phyloP scores from a whole-genome alignment of 2,888 invertebrate genomes.

The Eupeodes luniger region DNA sequence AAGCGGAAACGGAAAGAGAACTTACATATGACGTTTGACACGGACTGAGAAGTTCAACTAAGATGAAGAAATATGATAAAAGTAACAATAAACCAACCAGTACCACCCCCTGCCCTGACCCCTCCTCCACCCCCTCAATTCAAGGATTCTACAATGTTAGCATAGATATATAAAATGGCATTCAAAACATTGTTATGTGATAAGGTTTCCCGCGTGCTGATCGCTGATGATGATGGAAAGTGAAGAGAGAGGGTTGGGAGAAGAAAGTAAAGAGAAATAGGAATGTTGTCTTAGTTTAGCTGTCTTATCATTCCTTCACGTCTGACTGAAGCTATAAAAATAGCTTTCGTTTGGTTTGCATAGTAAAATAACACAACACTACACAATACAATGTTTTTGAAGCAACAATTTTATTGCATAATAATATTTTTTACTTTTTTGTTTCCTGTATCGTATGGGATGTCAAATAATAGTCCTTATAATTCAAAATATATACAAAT shows the following conservation, averaged over 20 bases:
- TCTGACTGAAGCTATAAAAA: slow-evolving; percentile 26
- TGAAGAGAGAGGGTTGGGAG: too few relatives aligned
- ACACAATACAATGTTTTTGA: not conserved
- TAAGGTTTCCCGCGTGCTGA: not conserved
- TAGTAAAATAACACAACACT: not conserved
- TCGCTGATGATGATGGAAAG: not conserved
- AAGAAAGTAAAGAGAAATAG: not conserved
- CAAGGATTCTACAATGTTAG: slow-evolving; percentile 9
- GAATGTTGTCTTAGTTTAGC: slow-evolving; percentile 10
- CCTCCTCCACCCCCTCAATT: not conserved
- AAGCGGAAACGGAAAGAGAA: slow-evolving; percentile 20
- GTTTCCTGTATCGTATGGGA: not conserved
- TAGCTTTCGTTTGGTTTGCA: not conserved
- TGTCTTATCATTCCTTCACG: slow-evolving; percentile 25
- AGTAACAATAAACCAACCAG: slow-evolving; percentile 8
- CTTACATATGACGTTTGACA: slow-evolving; percentile 70
- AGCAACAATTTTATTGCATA: slow-evolving; percentile 27
- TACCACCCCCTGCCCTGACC: too few relatives aligned
- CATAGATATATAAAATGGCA: not conserved
- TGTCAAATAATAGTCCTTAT: slow-evolving; percentile 8
- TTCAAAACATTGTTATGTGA: slow-evolving; percentile 16
- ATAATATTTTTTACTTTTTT: not conserved
- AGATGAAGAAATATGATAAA: slow-evolving; percentile 71
- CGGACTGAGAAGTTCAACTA: slow-evolving; percentile 59
- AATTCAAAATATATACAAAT: slow-evolving; percentile 1